A percentile compares a stretch with the other conserved stretches of the same genome.
These are phyloP conservation scores for Poeciliopsis paucimaculata DNA, from an alignment of 2,797 vertebrate species.

Conservation along the genomic window DNA sequence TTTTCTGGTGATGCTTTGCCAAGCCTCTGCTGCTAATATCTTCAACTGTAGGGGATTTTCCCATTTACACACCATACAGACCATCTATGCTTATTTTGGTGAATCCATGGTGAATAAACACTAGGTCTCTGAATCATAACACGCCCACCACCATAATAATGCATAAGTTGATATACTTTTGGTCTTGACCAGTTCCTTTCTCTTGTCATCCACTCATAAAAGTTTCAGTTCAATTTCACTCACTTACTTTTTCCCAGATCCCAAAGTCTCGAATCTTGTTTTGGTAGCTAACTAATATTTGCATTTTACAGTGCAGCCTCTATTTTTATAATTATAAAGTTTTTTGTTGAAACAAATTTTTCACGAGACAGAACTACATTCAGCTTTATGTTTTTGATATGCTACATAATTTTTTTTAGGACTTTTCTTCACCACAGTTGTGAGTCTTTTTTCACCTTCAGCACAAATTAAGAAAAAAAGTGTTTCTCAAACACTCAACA, in stretches of 20 bases:
- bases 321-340: not conserved
- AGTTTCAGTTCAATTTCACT: not conserved
- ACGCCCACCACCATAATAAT: not conserved
- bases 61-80: too few species aligned
- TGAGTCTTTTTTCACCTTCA: not conserved
- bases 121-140: not conserved
- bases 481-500: not conserved
- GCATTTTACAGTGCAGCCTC: not conserved
- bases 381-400: not conserved
- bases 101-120: too few species aligned
- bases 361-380: not conserved
- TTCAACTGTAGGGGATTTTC: not conserved
- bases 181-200: not conserved
- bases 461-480: not conserved
- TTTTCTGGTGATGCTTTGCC: not conserved
- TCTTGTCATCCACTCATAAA: not conserved
- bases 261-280: not conserved
- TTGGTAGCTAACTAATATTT: not conserved
- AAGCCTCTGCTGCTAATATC: not conserved
- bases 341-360: not conserved
- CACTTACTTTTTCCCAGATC: not conserved
- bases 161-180: not conserved
- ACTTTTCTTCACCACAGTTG: not conserved
- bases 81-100: too few species aligned
- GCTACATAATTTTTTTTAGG: not conserved